Conservation (phyloP, 1,140 invertebrate species). For the Trichonephila clavipes region DNA sequence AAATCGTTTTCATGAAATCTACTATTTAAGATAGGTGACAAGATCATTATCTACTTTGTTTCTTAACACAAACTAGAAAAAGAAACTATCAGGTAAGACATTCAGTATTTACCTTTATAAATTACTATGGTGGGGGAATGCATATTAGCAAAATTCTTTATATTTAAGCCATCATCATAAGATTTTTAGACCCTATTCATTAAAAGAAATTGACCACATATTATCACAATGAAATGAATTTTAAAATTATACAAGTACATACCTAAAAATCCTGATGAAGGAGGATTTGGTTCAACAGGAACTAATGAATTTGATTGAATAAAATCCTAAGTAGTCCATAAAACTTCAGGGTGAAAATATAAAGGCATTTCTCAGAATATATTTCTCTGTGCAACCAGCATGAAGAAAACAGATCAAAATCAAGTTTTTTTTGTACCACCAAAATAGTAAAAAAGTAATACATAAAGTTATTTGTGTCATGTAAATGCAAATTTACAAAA, state of each 20-base stretch:
- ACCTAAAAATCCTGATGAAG: slow-evolving; percentile 92
- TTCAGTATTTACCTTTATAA: too few species aligned
- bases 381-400: slow-evolving; percentile 86
- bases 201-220: background rate
- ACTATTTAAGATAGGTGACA: too few species aligned
- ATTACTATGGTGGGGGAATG: too few species aligned
- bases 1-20: too few species aligned
- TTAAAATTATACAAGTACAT: slow-evolving; percentile 3
- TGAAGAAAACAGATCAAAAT: slow-evolving; percentile 88
- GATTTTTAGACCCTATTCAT: too few species aligned
- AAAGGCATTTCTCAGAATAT: slow-evolving; percentile 85
- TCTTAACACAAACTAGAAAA: too few species aligned
- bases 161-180: too few species aligned
- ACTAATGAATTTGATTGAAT: slow-evolving; percentile 87
- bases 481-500: too few species aligned
- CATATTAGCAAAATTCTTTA: too few species aligned
- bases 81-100: too few species aligned
- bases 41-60: too few species aligned
- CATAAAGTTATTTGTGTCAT: background rate
- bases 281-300: slow-evolving; percentile 87
- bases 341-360: slow-evolving; percentile 87
- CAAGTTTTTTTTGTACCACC: slow-evolving; percentile 87
- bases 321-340: slow-evolving; percentile 89
- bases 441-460: slow-evolving; percentile 64
- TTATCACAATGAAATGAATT: background rate